Evolutionary conservation across 1,140 invertebrate genomes (phyloP).

Genomic region (Diabrotica undecimpunctata): DNA sequence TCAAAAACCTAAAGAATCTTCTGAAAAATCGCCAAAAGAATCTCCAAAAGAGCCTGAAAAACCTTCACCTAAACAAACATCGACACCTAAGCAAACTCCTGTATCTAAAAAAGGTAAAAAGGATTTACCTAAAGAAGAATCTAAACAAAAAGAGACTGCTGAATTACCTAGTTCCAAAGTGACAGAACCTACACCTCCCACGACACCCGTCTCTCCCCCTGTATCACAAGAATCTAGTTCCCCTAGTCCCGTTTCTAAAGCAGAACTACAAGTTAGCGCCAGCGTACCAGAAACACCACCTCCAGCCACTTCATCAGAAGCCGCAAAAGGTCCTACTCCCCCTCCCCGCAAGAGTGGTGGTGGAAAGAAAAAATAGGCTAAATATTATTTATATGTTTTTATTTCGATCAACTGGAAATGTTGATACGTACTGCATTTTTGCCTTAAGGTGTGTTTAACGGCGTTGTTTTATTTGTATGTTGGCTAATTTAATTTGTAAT

Average conservation of each 20-base stretch:
- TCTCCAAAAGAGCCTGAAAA: constrained; percentile 1
- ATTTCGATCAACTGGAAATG: neutral
- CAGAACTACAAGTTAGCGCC: constrained; percentile 7
- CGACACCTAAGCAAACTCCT: neutral
- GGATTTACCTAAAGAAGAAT: constrained; percentile 9
- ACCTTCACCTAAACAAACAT: constrained; percentile 18
- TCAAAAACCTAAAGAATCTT: too few species aligned
- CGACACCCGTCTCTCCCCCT: constrained; percentile 15
- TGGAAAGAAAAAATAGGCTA: constrained; percentile 19
- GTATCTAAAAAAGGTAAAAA: neutral
- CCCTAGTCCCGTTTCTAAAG: neutral
- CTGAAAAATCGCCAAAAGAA: neutral
- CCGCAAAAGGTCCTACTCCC: constrained; percentile 26
- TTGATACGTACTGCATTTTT: neutral
- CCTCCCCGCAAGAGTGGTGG: constrained; percentile 32
- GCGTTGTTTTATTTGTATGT: neutral
- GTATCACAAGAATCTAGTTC: constrained; percentile 1
- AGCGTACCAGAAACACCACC: constrained; percentile 16
- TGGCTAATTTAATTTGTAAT: neutral
- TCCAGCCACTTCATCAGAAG: constrained; percentile 2
- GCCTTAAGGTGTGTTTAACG: neutral
- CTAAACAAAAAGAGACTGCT: constrained; percentile 26
- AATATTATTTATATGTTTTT: neutral
- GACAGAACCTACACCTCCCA: constrained; percentile 14
- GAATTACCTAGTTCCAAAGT: constrained; percentile 24